These are phyloP conservation scores for Limnothrissa miodon DNA, from an alignment of 2,113 vertebrate species.

Conservation along the genomic window DNA sequence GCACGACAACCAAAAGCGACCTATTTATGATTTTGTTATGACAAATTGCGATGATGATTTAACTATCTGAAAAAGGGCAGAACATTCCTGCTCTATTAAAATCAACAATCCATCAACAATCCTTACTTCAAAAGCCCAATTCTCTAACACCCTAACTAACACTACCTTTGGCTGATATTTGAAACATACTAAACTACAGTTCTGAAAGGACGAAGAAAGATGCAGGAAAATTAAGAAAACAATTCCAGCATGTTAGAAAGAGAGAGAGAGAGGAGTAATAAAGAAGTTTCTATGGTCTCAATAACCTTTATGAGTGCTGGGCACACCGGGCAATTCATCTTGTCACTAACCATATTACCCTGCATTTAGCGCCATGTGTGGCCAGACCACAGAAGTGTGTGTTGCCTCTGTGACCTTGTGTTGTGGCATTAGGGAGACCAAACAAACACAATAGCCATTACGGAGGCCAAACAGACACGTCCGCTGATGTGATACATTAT, in stretches of 20 bases:
- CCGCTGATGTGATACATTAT: not conserved
- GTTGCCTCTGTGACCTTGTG: not conserved
- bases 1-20: no score
- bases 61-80: no score
- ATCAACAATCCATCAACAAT: no score
- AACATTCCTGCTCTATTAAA: no score
- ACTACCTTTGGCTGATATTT: not conserved
- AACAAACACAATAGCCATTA: not conserved
- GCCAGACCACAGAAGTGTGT: not conserved
- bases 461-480: not conserved
- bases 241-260: constrained; percentile 5
- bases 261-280: not conserved
- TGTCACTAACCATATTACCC: constrained; percentile 18
- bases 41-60: no score
- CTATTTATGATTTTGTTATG: no score
- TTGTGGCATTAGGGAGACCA: not conserved
- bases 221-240: not conserved
- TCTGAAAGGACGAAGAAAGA: not conserved
- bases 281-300: not conserved
- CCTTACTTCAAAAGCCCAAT: no score
- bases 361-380: not conserved
- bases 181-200: not conserved
- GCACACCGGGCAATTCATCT: constrained; percentile 29
- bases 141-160: no score
- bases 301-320: constrained; percentile 32